Percentiles rank a stretch among this genome's conserved stretches.
Evolutionary conservation across 2,888 invertebrate species (phyloP).

Genomic region (Plutella xylostella): DNA sequence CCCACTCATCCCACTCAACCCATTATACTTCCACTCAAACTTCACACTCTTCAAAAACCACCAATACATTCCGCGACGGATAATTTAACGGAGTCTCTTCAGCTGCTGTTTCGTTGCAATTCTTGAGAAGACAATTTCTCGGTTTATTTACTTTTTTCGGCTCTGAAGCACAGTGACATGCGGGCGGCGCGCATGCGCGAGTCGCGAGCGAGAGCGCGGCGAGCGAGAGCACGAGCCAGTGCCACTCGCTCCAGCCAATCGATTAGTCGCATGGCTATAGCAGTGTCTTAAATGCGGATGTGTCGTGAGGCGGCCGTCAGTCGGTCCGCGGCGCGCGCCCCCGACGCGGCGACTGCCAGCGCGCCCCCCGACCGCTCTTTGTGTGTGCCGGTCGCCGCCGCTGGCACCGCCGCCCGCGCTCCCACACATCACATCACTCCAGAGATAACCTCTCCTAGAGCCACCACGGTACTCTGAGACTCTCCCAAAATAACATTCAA

Average conservation of each 20-base stretch:
- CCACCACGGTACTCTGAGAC: no score
- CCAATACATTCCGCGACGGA: not conserved
- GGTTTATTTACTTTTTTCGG: constrained; percentile 66
- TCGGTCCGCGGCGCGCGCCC: constrained; percentile 54
- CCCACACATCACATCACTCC: no score
- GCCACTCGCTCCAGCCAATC: constrained; percentile 65
- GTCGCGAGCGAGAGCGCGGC: constrained; percentile 37
- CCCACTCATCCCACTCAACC: not conserved
- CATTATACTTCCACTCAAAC: not conserved
- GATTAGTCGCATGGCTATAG: constrained; percentile 71
- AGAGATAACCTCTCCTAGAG: no score
- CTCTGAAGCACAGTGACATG: constrained; percentile 36
- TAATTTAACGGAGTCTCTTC: not conserved
- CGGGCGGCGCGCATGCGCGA: constrained; percentile 47
- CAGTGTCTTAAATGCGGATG: constrained; percentile 71
- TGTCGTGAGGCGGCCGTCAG: constrained; percentile 65
- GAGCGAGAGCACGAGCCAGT: constrained; percentile 48
- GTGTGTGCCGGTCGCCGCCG: no score
- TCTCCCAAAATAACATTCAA: no score
- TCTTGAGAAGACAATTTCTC: constrained; percentile 15
- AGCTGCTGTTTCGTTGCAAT: constrained; percentile 1
- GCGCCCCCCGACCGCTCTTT: not conserved
- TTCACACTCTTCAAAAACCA: not conserved
- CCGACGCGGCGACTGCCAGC: constrained; percentile 26
- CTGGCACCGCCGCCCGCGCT: no score